These are phyloP conservation scores for Acrossocheilus wenchowensis DNA, from an alignment of 2,797 vertebrate genomes.

Conservation along the genomic window DNA sequence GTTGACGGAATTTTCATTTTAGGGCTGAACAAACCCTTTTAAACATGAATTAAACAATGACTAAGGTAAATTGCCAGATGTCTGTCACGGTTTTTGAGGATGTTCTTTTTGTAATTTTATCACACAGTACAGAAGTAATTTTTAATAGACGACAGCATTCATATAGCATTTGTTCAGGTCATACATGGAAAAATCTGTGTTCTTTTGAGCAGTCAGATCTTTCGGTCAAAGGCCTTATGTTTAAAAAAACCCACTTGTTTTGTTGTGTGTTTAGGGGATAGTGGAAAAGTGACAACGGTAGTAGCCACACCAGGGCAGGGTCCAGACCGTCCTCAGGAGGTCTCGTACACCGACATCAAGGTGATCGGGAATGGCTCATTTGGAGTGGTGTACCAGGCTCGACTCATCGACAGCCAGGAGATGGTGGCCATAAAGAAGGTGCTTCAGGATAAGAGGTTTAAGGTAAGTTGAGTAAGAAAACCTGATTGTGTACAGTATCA, in stretches of 20 bases:
- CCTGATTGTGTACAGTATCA: background rate
- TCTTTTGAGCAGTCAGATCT: background rate
- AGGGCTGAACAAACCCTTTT: background rate
- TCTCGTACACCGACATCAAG: constrained; percentile 95
- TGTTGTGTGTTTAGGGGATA: constrained; percentile 81
- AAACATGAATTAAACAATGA: background rate
- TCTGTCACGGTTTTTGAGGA: background rate
- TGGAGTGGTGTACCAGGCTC: constrained; percentile 92
- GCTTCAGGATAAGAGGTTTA: constrained; percentile 94
- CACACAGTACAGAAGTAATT: background rate
- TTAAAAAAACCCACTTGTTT: background rate
- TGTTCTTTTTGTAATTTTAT: background rate
- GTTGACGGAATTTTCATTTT: background rate
- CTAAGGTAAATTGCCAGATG: background rate
- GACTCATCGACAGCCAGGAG: constrained; percentile 89
- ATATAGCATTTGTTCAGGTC: background rate
- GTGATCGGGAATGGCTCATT: constrained; percentile 95
- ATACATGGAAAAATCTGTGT: background rate
- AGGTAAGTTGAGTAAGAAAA: constrained; percentile 71
- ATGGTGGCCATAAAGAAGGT: constrained; percentile 96
- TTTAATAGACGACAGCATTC: background rate
- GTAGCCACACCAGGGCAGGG: constrained; percentile 92
- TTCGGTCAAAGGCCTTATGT: background rate
- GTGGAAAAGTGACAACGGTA: constrained; percentile 91
- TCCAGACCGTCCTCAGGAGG: constrained; percentile 89